A percentile compares a stretch with the other conserved stretches of the same genome.
These are phyloP conservation scores for Caenorhabditis zanzibari DNA, from an alignment of 2,888 invertebrate genomes.

Conservation along the genomic window DNA sequence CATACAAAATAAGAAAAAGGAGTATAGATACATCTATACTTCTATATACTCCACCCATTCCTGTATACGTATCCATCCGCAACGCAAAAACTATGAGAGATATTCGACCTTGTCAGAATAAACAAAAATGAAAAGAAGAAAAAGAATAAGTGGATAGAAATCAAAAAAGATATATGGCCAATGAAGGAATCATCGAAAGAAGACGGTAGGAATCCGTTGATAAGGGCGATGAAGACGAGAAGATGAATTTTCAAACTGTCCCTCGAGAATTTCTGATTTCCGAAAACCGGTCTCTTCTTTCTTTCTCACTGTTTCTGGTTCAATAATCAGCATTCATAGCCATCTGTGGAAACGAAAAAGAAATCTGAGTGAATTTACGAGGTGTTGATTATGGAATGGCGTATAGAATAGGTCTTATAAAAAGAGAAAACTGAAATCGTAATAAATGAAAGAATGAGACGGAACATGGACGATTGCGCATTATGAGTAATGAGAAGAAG, in stretches of 20 bases:
- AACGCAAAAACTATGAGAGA: conserved; percentile 39
- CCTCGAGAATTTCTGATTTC: conserved; percentile 49
- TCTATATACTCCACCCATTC: conserved; percentile 22
- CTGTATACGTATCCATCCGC: conserved; percentile 29
- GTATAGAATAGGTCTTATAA: not conserved
- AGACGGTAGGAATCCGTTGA: conserved; percentile 40
- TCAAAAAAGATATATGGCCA: conserved; percentile 57
- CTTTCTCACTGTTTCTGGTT: conserved; percentile 49
- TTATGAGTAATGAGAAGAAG: conserved; percentile 36
- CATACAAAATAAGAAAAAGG: conserved; percentile 21
- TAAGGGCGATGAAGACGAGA: conserved; percentile 22
- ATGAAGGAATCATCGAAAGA: conserved; percentile 21
- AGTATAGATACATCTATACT: conserved; percentile 17
- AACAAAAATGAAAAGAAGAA: conserved; percentile 37
- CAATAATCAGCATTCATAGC: conserved; percentile 46
- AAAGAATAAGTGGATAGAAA: not conserved
- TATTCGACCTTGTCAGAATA: conserved; percentile 55
- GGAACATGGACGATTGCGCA: conserved; percentile 17
- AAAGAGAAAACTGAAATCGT: conserved; percentile 12
- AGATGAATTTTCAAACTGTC: conserved; percentile 37
- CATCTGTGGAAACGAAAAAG: not conserved
- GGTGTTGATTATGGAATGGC: conserved; percentile 38
- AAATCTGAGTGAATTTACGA: conserved; percentile 51
- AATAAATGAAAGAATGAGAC: not conserved
- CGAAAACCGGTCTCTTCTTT: conserved; percentile 49